Conservation (phyloP, 2,888 invertebrate genomes). For the Hydrotaea cyrtoneurina region DNA sequence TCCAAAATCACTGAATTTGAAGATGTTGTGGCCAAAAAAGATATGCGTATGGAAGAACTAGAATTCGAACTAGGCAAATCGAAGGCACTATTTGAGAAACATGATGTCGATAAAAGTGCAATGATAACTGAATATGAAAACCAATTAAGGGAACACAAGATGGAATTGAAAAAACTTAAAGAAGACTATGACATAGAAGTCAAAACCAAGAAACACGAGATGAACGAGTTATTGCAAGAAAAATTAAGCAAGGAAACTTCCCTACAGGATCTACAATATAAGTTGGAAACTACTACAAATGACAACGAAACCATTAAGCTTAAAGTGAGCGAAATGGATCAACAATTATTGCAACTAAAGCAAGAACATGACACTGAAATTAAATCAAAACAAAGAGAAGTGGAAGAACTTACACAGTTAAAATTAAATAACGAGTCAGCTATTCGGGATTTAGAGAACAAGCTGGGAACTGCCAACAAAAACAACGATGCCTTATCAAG, state of each 20-base stretch:
- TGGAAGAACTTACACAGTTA: slow-evolving; percentile 30
- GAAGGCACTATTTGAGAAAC: slow-evolving; percentile 28
- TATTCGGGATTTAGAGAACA: slow-evolving; percentile 82
- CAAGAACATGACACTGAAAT: slow-evolving; percentile 21
- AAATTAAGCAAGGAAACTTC: slow-evolving; percentile 42
- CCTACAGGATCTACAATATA: slow-evolving; percentile 82
- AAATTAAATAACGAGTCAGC: slow-evolving; percentile 24
- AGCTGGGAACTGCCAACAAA: slow-evolving; percentile 74
- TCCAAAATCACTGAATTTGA: slow-evolving; percentile 44
- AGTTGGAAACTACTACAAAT: slow-evolving; percentile 74
- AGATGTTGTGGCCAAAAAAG: slow-evolving; percentile 35
- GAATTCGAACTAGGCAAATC: slow-evolving; percentile 34
- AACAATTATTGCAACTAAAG: background rate
- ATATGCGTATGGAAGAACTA: slow-evolving; percentile 35
- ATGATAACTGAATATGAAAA: slow-evolving; percentile 51
- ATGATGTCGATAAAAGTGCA: slow-evolving; percentile 3
- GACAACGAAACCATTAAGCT: slow-evolving; percentile 36
- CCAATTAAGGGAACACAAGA: slow-evolving; percentile 28
- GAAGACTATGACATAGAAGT: slow-evolving; percentile 40
- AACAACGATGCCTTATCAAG: background rate
- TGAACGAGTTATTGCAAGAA: slow-evolving; percentile 48
- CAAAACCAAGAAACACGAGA: slow-evolving; percentile 42
- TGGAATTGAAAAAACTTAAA: slow-evolving; percentile 29
- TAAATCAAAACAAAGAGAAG: slow-evolving; percentile 21
- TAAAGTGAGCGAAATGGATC: slow-evolving; percentile 31